phyloP scores from a whole-genome alignment of 2,888 invertebrate species.

The Arctia plantaginis region DNA sequence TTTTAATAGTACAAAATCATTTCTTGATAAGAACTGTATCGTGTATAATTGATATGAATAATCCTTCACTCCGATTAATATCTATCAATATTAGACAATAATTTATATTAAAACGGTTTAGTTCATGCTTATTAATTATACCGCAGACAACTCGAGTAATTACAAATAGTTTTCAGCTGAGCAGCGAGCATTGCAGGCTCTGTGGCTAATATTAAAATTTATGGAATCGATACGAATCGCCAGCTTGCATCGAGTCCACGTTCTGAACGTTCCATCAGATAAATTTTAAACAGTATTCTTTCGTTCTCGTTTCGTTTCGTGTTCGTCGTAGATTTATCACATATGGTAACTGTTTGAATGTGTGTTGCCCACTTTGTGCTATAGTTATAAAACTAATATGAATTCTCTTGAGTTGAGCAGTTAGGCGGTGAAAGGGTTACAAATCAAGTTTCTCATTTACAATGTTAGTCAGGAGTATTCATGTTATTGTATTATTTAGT shows the following conservation, averaged over 20 bases:
- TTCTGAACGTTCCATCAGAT: constrained; percentile 60
- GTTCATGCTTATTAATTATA: constrained; percentile 67
- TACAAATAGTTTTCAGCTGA: constrained; percentile 55
- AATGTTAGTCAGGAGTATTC: background rate
- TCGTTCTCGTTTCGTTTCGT: constrained; percentile 31
- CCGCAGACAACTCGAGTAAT: constrained; percentile 59
- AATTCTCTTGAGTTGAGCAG: no score
- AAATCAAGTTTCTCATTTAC: background rate
- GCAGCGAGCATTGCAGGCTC: constrained; percentile 26
- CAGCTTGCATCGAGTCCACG: constrained; percentile 66
- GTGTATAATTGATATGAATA: background rate
- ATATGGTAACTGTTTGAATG: constrained; percentile 37
- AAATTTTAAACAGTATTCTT: constrained; percentile 57
- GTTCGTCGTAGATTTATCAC: constrained; percentile 56
- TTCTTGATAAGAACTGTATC: background rate
- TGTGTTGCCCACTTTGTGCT: constrained; percentile 15
- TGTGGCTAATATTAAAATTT: constrained; percentile 71
- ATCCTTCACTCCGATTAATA: constrained; percentile 8
- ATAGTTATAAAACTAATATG: constrained; percentile 8
- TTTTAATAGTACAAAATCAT: background rate
- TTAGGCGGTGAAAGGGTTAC: no score
- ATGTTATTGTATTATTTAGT: background rate
- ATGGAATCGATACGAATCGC: constrained; percentile 71
- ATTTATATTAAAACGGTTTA: constrained; percentile 59
- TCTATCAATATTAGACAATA: constrained; percentile 45